These are phyloP conservation scores for Desmodus rotundus DNA, from an alignment of 2,113 vertebrate genomes.

Conservation along the genomic window DNA sequence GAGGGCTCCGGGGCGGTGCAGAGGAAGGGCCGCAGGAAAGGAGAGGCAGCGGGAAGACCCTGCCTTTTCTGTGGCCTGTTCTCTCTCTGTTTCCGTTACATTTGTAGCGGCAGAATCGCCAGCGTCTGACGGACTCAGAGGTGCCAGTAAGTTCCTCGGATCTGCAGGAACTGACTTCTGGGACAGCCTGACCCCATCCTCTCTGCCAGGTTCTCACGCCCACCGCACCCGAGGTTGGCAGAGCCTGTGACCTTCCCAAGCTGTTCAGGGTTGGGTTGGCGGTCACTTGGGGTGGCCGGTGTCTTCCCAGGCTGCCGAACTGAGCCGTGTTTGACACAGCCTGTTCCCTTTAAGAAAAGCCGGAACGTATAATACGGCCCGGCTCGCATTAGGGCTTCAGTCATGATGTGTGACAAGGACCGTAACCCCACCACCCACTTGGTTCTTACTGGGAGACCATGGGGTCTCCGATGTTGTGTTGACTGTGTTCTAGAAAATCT, in stretches of 20 bases:
- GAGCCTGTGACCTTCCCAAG: rapidly evolving
- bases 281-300: rapidly evolving
- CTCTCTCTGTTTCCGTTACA: not conserved
- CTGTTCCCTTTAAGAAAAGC: not conserved
- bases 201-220: rapidly evolving
- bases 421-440: rapidly evolving
- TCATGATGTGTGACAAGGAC: rapidly evolving
- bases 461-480: not conserved
- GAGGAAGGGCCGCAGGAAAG: not conserved
- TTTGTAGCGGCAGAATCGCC: not conserved
- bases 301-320: not conserved
- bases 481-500: not conserved
- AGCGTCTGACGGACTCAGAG: rapidly evolving
- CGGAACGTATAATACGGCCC: rapidly evolving
- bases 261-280: rapidly evolving
- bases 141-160: not conserved
- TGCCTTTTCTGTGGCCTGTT: not conserved
- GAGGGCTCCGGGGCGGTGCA: not conserved
- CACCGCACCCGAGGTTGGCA: rapidly evolving
- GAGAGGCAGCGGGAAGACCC: not conserved
- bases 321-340: not conserved
- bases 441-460: not conserved
- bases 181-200: not conserved
- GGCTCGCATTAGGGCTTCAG: not conserved
- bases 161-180: rapidly evolving